These are phyloP conservation scores for Lapara coniferarum DNA, from an alignment of 2,888 invertebrate species.

Conservation along the genomic window DNA sequence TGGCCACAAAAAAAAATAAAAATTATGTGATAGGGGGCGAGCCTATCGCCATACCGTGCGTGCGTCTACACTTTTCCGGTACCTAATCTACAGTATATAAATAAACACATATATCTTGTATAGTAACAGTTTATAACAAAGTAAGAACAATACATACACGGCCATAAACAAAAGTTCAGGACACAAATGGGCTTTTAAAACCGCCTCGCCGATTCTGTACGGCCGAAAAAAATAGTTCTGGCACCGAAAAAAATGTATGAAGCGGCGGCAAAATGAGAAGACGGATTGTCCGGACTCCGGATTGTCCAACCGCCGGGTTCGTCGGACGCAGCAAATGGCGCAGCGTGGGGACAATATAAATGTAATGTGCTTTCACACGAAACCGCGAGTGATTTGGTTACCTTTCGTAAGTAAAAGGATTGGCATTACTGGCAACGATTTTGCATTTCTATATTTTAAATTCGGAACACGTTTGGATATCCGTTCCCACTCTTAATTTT, in stretches of 20 bases:
- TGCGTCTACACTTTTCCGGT: too few species aligned
- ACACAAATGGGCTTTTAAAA: constrained; percentile 25
- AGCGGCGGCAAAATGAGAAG: constrained; percentile 39
- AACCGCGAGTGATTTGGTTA: too few species aligned
- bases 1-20: too few species aligned
- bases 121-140: constrained; percentile 6
- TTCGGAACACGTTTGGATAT: too few species aligned
- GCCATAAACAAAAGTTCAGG: constrained; percentile 19
- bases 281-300: background rate
- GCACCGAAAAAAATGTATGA: constrained; percentile 7
- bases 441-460: too few species aligned
- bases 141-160: constrained; percentile 1
- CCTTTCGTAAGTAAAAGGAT: too few species aligned
- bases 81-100: too few species aligned
- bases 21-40: too few species aligned
- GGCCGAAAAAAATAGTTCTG: constrained; percentile 38
- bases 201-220: constrained; percentile 13
- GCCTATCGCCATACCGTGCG: too few species aligned
- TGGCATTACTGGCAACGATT: too few species aligned
- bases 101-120: too few species aligned
- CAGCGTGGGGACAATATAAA: background rate
- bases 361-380: constrained; percentile 4
- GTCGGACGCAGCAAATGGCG: constrained; percentile 19
- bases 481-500: too few species aligned
- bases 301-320: background rate